These are phyloP conservation scores for Anguilla obscura DNA, from an alignment of 2,797 vertebrate species.

Conservation along the genomic window DNA sequence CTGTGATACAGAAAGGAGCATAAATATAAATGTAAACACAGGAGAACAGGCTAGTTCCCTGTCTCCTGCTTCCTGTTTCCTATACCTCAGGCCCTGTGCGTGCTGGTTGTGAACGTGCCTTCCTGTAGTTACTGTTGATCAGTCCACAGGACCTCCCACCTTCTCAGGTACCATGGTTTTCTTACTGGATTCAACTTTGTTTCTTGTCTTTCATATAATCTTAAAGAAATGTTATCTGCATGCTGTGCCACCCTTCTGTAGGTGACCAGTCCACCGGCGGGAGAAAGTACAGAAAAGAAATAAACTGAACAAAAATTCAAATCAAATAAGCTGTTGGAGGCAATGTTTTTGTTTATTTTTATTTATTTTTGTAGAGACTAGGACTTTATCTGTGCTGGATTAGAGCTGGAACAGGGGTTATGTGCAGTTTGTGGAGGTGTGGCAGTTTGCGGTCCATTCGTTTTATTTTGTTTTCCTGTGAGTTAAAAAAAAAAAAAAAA, in stretches of 20 bases:
- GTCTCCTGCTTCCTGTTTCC: conserved; percentile 49
- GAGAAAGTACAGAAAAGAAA: neutral
- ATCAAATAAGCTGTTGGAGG: neutral
- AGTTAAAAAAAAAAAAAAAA: neutral
- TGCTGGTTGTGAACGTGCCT: conserved; percentile 64
- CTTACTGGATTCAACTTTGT: neutral
- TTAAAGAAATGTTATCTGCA: neutral
- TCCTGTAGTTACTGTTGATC: conserved; percentile 62
- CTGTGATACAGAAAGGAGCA: conserved; percentile 78
- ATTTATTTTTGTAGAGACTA: neutral
- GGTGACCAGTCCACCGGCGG: neutral
- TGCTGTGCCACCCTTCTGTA: neutral
- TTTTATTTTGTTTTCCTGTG: neutral
- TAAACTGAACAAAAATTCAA: neutral
- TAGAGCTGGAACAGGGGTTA: neutral
- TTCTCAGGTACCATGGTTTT: neutral
- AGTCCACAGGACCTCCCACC: conserved; percentile 51
- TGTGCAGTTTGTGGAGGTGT: neutral
- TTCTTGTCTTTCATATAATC: neutral
- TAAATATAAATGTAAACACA: neutral
- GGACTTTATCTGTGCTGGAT: neutral
- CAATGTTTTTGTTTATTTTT: neutral
- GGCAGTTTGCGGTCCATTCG: neutral
- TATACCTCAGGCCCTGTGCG: conserved; percentile 59
- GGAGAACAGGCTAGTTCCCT: conserved; percentile 71